A percentile compares a stretch with the other conserved stretches of the same genome.
These are phyloP conservation scores for Malurus leucopterus DNA, from an alignment of 2,797 vertebrate species.

Conservation along the genomic window DNA sequence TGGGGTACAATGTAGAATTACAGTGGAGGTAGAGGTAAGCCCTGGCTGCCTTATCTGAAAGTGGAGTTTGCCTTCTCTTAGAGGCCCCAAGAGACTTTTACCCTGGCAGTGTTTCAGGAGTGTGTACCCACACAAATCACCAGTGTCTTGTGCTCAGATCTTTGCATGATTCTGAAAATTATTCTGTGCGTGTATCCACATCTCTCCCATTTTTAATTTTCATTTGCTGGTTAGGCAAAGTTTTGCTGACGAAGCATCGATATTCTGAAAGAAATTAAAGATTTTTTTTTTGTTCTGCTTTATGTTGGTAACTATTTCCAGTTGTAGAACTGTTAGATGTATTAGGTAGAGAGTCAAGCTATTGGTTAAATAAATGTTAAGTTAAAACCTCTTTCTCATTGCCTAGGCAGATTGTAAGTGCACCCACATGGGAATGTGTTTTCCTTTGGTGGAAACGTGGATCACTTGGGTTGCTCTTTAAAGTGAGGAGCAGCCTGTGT, in stretches of 20 bases:
- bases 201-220: background rate
- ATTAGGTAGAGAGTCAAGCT: background rate
- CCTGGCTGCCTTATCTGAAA: background rate
- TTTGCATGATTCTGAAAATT: background rate
- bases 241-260: background rate
- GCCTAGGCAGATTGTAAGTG: background rate
- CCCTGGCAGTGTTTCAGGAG: background rate
- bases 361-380: background rate
- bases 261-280: background rate
- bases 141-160: background rate
- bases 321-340: background rate
- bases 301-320: background rate
- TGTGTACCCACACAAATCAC: background rate
- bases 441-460: background rate
- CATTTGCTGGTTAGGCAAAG: background rate
- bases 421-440: background rate
- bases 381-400: background rate
- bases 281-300: background rate
- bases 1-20: background rate
- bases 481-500: background rate
- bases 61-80: background rate
- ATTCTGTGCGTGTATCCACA: rapidly evolving
- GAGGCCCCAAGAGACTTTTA: background rate
- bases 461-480: background rate
- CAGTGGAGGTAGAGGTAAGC: background rate